phyloP scores from a whole-genome alignment of 92 coral and sea anemone genomes.

The Palythoa grandiflora region DNA sequence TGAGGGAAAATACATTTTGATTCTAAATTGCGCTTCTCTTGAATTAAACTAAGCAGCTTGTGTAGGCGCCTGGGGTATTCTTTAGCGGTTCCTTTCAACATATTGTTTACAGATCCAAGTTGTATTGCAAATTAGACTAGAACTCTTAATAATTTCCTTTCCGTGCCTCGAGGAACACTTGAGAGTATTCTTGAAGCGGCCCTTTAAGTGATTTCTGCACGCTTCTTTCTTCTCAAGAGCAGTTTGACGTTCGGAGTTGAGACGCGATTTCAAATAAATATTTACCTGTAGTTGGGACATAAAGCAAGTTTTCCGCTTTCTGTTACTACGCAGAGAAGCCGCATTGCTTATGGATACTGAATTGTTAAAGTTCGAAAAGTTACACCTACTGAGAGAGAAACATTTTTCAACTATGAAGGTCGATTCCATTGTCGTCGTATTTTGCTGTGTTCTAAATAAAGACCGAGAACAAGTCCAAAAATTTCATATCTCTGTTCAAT shows the following conservation, averaged over 20 bases:
- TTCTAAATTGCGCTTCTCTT: slow-evolving; percentile 39
- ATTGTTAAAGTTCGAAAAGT: slow-evolving; percentile 5
- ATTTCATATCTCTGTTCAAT: neutral
- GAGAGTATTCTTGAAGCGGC: slow-evolving; percentile 29
- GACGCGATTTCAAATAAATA: slow-evolving; percentile 31
- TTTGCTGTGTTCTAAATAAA: neutral
- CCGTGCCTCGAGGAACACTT: slow-evolving; percentile 47
- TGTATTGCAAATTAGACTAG: slow-evolving; percentile 89
- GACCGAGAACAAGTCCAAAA: neutral
- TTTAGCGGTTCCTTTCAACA: slow-evolving; percentile 87
- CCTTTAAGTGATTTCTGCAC: slow-evolving; percentile 7
- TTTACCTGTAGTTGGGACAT: slow-evolving; percentile 25
- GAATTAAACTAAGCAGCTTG: slow-evolving; percentile 38
- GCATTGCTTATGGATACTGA: neutral
- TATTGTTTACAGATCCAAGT: slow-evolving; percentile 90
- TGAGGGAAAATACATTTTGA: neutral
- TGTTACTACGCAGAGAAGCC: neutral
- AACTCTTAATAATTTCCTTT: slow-evolving; percentile 77
- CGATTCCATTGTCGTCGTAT: neutral
- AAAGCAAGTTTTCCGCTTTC: slow-evolving; percentile 14
- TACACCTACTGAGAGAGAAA: neutral
- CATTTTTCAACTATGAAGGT: neutral
- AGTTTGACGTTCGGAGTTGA: slow-evolving; percentile 19
- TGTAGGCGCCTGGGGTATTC: slow-evolving; percentile 46
- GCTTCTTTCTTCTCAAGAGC: slow-evolving; percentile 3